Evolutionary conservation across 1,140 invertebrate genomes (phyloP).

Genomic region (Nasonia vitripennis): DNA sequence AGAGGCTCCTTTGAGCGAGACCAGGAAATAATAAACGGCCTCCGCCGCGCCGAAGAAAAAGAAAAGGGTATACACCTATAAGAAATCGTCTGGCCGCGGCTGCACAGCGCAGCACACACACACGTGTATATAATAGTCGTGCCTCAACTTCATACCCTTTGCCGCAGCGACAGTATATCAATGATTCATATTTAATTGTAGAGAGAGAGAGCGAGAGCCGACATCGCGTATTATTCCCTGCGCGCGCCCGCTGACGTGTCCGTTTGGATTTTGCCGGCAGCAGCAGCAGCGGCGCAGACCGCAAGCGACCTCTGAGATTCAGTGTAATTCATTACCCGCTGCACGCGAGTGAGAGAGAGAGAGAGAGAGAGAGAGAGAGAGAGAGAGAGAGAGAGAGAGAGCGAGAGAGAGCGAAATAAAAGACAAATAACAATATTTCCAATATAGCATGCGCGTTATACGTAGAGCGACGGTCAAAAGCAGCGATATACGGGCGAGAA

Average conservation of each 20-base stretch:
- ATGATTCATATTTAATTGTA: conserved; percentile 56
- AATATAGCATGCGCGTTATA: background rate
- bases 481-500: background rate
- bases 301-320: conserved; percentile 34
- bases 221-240: conserved; percentile 47
- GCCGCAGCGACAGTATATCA: conserved; percentile 47
- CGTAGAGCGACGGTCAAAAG: background rate
- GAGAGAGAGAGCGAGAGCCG: conserved; percentile 52
- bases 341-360: background rate
- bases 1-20: conserved; percentile 27
- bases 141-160: conserved; percentile 40
- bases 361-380: background rate
- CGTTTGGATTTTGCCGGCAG: conserved; percentile 39
- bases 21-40: conserved; percentile 35
- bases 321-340: conserved; percentile 43
- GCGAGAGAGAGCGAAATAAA: background rate
- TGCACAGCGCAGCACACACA: no score
- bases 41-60: conserved; percentile 7
- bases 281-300: background rate
- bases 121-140: conserved; percentile 25
- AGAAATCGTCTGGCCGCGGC: conserved; percentile 35
- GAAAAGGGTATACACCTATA: conserved; percentile 37
- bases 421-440: background rate
- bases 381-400: background rate
- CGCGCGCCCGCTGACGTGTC: conserved; percentile 45